These are phyloP conservation scores for Strix aluco DNA, from an alignment of 2,113 vertebrate genomes.

Conservation along the genomic window DNA sequence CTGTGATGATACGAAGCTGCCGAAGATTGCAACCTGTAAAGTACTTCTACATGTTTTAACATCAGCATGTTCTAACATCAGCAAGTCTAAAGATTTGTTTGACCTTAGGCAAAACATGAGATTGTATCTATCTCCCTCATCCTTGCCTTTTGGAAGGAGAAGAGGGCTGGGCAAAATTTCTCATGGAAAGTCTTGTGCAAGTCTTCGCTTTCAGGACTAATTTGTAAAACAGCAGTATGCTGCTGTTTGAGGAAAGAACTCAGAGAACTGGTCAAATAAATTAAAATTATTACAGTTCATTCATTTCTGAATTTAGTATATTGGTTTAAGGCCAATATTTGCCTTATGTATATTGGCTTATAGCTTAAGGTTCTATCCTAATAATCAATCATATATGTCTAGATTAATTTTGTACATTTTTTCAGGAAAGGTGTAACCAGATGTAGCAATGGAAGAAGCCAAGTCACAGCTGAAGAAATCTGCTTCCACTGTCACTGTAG, in stretches of 20 bases:
- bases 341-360: not conserved
- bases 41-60: not conserved
- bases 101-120: not conserved
- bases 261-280: not conserved
- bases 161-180: not conserved
- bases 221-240: not conserved
- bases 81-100: not conserved
- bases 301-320: not conserved
- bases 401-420: not conserved
- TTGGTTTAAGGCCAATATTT: not conserved
- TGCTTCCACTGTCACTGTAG: not conserved
- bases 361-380: not conserved
- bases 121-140: not conserved
- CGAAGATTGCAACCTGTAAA: not conserved
- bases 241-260: not conserved
- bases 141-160: not conserved
- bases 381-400: not conserved
- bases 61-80: not conserved
- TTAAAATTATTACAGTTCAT: not conserved
- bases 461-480: not conserved
- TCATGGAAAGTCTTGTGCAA: not conserved
- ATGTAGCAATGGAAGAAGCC: not conserved
- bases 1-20: rapidly evolving
- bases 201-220: not conserved
- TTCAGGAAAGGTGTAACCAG: not conserved